A percentile compares a stretch with the other conserved stretches of the same genome.
These are phyloP conservation scores for Cuculus canorus DNA, from an alignment of 2,797 vertebrate genomes.

Conservation along the genomic window DNA sequence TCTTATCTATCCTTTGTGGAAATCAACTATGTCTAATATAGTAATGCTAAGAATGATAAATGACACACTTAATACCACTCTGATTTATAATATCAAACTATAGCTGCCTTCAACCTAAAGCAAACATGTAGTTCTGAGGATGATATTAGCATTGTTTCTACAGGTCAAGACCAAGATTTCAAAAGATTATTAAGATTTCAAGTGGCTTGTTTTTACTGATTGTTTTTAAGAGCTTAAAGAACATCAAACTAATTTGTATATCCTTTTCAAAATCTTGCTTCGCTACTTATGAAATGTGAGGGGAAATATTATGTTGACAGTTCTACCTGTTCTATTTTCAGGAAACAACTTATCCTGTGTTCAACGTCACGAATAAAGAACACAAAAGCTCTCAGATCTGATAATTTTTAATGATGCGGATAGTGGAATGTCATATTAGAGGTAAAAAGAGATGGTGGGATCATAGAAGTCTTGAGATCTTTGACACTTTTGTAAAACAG, in stretches of 20 bases:
- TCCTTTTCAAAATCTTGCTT: not conserved
- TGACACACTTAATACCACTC: not conserved
- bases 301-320: not conserved
- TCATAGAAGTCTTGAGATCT: not conserved
- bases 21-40: not conserved
- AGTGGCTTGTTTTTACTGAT: not conserved
- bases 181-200: not conserved
- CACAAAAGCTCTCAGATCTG: not conserved
- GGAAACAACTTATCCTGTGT: not conserved
- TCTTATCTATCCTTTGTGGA: not conserved
- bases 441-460: not conserved
- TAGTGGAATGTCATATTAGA: not conserved
- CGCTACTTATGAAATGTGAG: accelerated
- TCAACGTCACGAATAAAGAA: not conserved
- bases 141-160: not conserved
- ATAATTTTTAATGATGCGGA: not conserved
- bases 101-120: not conserved
- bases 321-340: not conserved
- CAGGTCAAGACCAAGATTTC: not conserved
- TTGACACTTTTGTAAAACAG: not conserved
- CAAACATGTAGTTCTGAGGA: not conserved
- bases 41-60: not conserved
- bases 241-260: not conserved
- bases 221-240: not conserved
- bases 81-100: not conserved